phyloP scores from a whole-genome alignment of 2,888 invertebrate species.

The Cartodere bifasciata region DNA sequence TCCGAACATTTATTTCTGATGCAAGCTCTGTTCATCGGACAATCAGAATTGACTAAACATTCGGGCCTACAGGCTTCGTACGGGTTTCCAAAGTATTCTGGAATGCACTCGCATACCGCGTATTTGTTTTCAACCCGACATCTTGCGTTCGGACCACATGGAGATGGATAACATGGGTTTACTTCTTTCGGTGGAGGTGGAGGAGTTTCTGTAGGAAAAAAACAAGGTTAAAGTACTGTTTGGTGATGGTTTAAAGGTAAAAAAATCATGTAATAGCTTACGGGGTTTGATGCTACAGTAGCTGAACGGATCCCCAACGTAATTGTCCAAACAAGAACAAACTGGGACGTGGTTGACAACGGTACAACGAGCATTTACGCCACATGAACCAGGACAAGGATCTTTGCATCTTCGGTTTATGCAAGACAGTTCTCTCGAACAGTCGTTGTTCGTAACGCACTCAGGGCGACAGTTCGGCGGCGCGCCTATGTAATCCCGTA shows the following conservation, averaged over 20 bases:
- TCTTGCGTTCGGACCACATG: conserved; percentile 69
- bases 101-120: conserved; percentile 62
- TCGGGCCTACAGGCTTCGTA: conserved; percentile 69
- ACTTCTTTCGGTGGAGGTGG: conserved; percentile 32
- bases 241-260: too few species aligned
- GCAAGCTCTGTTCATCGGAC: conserved; percentile 68
- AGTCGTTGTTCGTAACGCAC: conserved; percentile 61
- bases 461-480: conserved; percentile 60
- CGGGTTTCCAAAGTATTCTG: conserved; percentile 62
- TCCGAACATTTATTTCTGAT: conserved; percentile 73
- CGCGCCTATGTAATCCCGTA: conserved; percentile 57
- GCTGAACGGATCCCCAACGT: conserved; percentile 54
- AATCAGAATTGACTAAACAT: conserved; percentile 76
- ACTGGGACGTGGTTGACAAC: conserved; percentile 64
- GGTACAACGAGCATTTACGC: conserved; percentile 55
- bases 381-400: conserved; percentile 65
- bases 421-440: conserved; percentile 53
- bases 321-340: conserved; percentile 55
- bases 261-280: too few species aligned
- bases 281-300: conserved; percentile 43
- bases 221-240: too few species aligned
- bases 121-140: conserved; percentile 58
- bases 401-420: conserved; percentile 58
- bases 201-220: conserved; percentile 27
- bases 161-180: conserved; percentile 70